Conservation (phyloP, 2,888 invertebrate species). For the Volucella bombylans region DNA sequence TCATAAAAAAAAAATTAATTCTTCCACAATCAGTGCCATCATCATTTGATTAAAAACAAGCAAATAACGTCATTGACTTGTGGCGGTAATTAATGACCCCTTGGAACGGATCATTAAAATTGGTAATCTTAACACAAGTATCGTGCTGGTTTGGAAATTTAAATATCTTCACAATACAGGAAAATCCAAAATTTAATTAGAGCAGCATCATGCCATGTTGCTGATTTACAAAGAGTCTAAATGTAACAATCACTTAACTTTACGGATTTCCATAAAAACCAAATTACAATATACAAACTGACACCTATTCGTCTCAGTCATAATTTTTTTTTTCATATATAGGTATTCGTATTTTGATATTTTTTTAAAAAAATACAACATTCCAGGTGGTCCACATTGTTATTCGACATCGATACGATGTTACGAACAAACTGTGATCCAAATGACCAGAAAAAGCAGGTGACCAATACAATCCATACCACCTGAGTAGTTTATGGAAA, state of each 20-base stretch:
- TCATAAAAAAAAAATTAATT: too few species aligned
- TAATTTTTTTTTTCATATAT: conserved; percentile 15
- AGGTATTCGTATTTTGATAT: conserved; percentile 13
- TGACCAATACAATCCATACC: conserved; percentile 58
- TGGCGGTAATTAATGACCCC: conserved; percentile 34
- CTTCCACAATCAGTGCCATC: too few species aligned
- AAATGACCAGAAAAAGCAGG: conserved; percentile 54
- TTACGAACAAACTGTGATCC: conserved; percentile 64
- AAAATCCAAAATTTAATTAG: conserved; percentile 52
- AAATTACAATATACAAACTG: conserved; percentile 50
- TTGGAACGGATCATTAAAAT: conserved; percentile 19
- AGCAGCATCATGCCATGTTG: conserved; percentile 27
- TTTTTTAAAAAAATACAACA: background rate
- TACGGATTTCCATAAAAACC: conserved; percentile 52
- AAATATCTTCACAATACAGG: background rate
- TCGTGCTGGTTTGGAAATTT: conserved; percentile 24
- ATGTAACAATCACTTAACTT: conserved; percentile 17
- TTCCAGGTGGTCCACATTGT: conserved; percentile 60
- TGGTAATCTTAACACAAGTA: conserved; percentile 8
- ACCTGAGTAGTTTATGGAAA: conserved; percentile 72
- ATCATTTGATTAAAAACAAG: conserved; percentile 5
- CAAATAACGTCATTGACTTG: conserved; percentile 2
- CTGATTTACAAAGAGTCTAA: conserved; percentile 6
- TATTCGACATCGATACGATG: conserved; percentile 62
- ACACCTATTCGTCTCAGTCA: conserved; percentile 58